Percentiles rank a stretch among this genome's conserved stretches.
phyloP scores from a whole-genome alignment of 2,113 vertebrate species.

The Aspidoscelis tigris region DNA sequence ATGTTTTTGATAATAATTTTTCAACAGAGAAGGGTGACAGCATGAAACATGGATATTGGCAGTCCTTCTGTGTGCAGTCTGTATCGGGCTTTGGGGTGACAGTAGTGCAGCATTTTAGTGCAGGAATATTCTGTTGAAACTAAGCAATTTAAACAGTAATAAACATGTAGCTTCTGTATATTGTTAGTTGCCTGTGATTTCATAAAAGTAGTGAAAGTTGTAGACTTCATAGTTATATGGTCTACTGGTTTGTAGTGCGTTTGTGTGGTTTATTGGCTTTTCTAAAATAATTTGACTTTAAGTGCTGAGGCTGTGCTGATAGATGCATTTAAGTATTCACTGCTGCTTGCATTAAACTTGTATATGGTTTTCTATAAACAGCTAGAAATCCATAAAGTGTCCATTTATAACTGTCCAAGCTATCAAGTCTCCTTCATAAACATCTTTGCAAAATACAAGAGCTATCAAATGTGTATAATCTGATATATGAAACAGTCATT shows the following conservation, averaged over 20 bases:
- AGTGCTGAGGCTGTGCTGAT: neutral
- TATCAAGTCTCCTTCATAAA: conserved; percentile 25
- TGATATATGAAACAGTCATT: neutral
- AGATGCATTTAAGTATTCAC: neutral
- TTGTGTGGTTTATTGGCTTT: conserved; percentile 2
- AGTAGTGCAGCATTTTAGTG: conserved; percentile 9
- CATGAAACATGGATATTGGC: neutral
- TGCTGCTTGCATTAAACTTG: conserved; percentile 22
- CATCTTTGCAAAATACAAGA: neutral
- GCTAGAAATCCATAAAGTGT: conserved; percentile 4
- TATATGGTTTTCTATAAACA: conserved; percentile 1
- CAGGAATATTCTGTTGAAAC: conserved; percentile 20
- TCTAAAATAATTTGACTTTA: neutral
- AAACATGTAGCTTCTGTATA: neutral
- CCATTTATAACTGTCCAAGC: neutral
- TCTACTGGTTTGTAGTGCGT: neutral
- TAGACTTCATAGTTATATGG: neutral
- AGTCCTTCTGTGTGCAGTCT: neutral
- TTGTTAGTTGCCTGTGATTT: conserved; percentile 25
- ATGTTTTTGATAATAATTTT: conserved; percentile 31
- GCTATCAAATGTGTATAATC: neutral
- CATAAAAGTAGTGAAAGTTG: conserved; percentile 5
- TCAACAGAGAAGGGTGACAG: neutral
- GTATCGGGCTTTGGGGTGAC: neutral
- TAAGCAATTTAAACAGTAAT: neutral